Conservation (phyloP, 2,888 invertebrate genomes). For the Odiellus spinosus region DNA sequence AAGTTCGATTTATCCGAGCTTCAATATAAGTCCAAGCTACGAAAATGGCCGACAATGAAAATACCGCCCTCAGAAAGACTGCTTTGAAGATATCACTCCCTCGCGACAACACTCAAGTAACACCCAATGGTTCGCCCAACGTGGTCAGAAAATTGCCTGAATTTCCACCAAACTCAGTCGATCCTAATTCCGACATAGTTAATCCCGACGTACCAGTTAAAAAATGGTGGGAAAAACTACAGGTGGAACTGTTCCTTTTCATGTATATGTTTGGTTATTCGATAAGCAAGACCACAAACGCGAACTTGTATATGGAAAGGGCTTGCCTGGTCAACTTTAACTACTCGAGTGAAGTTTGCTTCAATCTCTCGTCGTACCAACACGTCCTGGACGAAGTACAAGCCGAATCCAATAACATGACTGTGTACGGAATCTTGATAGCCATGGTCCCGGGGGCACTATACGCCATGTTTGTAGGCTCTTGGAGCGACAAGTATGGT, state of each 20-base stretch:
- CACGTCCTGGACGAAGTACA: conserved; percentile 1
- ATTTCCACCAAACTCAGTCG: no score
- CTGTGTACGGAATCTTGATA: conserved; percentile 11
- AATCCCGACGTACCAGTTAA: no score
- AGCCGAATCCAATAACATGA: conserved; percentile 14
- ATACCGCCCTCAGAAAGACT: no score
- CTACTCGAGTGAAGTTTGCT: conserved; percentile 11
- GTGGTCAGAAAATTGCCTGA: no score
- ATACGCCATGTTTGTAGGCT: conserved; percentile 14
- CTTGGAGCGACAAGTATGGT: conserved; percentile 19
- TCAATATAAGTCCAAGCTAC: no score
- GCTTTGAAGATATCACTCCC: no score
- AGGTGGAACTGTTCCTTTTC: conserved; percentile 11
- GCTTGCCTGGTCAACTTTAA: conserved; percentile 12
- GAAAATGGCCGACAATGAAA: no score
- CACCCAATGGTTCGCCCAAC: no score
- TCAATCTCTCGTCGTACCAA: conserved; percentile 6
- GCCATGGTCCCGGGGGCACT: conserved; percentile 10
- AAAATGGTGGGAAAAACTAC: background rate
- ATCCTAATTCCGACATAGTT: no score
- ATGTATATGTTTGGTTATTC: conserved; percentile 11
- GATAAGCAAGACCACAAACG: conserved; percentile 8
- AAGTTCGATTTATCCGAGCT: no score
- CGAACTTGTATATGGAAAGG: conserved; percentile 16
- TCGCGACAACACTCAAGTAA: no score